Conservation (phyloP, 2,113 vertebrate species). For the Hippopotamus amphibius region DNA sequence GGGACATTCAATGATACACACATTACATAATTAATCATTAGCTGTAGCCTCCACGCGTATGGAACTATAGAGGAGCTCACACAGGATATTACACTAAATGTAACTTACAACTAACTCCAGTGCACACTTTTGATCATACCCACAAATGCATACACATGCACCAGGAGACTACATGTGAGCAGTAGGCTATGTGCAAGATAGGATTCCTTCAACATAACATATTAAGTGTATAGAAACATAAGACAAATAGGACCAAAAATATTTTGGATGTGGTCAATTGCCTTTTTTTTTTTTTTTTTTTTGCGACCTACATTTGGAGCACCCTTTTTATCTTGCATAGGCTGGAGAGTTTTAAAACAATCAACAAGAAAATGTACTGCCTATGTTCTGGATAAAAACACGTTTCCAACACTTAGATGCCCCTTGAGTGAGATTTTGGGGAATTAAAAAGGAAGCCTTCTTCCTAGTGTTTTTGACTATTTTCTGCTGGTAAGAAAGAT, state of each 20-base stretch:
- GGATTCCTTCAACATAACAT: background rate
- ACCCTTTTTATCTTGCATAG: background rate
- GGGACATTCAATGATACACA: background rate
- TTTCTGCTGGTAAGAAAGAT: background rate
- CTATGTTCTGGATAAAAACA: background rate
- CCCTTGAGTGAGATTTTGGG: background rate
- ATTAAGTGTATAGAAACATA: background rate
- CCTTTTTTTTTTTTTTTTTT: background rate
- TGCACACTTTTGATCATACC: background rate
- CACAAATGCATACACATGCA: background rate
- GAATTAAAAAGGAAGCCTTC: background rate
- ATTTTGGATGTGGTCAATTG: background rate
- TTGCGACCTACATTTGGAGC: background rate
- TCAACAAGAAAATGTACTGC: background rate
- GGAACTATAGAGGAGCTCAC: background rate
- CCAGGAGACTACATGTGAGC: background rate
- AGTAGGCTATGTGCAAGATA: background rate
- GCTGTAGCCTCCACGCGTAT: background rate
- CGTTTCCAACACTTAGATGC: background rate
- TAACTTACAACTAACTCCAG: background rate
- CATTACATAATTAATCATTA: background rate
- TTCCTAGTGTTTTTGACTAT: background rate
- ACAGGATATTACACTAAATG: background rate
- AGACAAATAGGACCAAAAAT: background rate
- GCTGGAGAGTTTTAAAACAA: background rate